Conservation (phyloP, 2,797 vertebrate genomes). For the Sciurus vulgaris region DNA sequence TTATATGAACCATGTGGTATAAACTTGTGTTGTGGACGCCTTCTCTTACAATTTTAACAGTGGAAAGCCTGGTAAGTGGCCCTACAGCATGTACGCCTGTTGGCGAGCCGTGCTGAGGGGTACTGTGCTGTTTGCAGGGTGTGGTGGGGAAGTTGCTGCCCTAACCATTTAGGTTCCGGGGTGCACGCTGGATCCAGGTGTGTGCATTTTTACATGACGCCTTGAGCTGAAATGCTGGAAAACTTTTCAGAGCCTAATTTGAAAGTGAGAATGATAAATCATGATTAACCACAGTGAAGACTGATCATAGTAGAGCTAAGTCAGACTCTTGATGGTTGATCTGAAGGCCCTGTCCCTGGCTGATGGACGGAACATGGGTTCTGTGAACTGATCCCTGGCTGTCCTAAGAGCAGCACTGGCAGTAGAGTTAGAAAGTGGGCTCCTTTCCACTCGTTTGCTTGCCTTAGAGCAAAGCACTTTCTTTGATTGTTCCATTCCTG, state of each 20-base stretch:
- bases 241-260: background rate
- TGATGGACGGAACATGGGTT: background rate
- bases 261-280: background rate
- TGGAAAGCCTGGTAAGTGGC: background rate
- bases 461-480: too few species aligned
- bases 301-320: background rate
- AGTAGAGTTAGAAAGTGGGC: too few species aligned
- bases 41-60: background rate
- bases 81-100: background rate
- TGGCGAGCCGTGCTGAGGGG: too few species aligned
- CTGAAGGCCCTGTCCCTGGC: too few species aligned
- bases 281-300: background rate
- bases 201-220: fast-evolving
- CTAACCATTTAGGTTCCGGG: too few species aligned
- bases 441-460: background rate
- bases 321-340: background rate
- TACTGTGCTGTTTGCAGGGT: fast-evolving
- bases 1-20: fast-evolving
- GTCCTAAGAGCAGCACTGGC: too few species aligned
- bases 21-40: fast-evolving
- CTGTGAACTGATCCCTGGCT: background rate
- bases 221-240: background rate
- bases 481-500: background rate
- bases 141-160: fast-evolving
- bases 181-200: background rate